Base-by-base conservation (phyloP, 1,140 invertebrate genomes). In the Onthophagus taurus region DNA sequence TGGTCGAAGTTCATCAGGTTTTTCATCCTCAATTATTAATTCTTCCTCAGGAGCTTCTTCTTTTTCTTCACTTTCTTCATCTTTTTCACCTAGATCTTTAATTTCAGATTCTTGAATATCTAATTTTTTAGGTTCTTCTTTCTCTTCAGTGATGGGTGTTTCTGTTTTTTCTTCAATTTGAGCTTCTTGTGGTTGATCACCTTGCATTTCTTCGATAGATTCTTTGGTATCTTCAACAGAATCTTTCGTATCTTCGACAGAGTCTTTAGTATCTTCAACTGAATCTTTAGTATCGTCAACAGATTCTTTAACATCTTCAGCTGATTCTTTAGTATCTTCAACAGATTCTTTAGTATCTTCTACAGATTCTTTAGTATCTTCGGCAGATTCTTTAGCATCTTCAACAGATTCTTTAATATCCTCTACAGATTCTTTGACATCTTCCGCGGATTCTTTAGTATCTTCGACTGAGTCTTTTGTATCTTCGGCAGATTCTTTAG, bases 1-100 rank as follows among this genome's bases (percentile, higher is more conserved):
- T 20, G 83, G 76, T 62, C 87, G 72, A 26, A 85, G 63, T 49
- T 87, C 81, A 53, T 79, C 75, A 8, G 86, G 85, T 45, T 86
- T 80, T 60, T 81, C 76, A 45, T 78, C 73, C 50, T 78, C 80
- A 72, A 81, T 65, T 41, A 75, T 77, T 29, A 73, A 56, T 49
- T 73, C 72, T 55, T 73, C 72, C 44, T 72, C 71, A 2, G 69
- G 69, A 4, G 57, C 29, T 23, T 21, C 17, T 14, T 39, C 26
- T 13, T 44, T 34, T 50, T 46, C 36, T 44, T 39, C 20, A 6
- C 13, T 24, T 39, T 29, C 20, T 39, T 39, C 37, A 16, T 39
- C 24, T 26, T 26, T n/a, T 26, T 26, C 23, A 26, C 23, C n/a
- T 11, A 21, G 6, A 7, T 26, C 21, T 29, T 33, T 16, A 9